Percentiles rank a stretch among this genome's conserved stretches.
phyloP scores from a whole-genome alignment of 2,113 vertebrate species.

The Mesembrinibis cayennensis region DNA sequence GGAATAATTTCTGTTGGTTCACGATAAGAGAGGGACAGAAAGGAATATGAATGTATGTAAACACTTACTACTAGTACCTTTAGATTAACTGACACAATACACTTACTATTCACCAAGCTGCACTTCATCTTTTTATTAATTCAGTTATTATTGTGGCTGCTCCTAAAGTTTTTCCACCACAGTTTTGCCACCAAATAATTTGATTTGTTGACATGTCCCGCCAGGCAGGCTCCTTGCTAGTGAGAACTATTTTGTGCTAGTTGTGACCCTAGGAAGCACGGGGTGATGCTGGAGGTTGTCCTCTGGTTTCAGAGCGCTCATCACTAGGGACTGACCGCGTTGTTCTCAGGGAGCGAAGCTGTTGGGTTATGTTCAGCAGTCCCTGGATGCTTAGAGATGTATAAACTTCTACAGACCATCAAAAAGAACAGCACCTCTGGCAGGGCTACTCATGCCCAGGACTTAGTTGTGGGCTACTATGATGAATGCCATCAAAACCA shows the following conservation, averaged over 20 bases:
- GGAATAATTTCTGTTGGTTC: neutral
- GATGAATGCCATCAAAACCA: neutral
- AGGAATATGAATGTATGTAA: neutral
- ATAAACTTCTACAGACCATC: neutral
- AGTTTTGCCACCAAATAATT: neutral
- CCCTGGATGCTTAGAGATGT: neutral
- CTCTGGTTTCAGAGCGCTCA: neutral
- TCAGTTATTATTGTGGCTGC: neutral
- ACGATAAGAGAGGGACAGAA: neutral
- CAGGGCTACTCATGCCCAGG: neutral
- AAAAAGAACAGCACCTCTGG: neutral
- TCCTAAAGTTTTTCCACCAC: neutral
- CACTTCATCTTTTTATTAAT: neutral
- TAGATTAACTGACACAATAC: neutral
- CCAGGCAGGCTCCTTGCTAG: neutral
- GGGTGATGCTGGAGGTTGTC: neutral
- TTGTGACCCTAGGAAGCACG: neutral
- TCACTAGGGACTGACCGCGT: neutral
- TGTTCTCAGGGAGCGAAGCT: neutral
- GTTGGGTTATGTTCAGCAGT: neutral
- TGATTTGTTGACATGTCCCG: neutral
- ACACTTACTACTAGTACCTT: neutral
- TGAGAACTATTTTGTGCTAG: neutral
- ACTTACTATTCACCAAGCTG: neutral
- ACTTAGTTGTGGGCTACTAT: neutral